Evolutionary conservation across 2,113 vertebrate species (phyloP), one percentile per base, ranked within the genome.

Genomic region (Colius striatus): DNA sequence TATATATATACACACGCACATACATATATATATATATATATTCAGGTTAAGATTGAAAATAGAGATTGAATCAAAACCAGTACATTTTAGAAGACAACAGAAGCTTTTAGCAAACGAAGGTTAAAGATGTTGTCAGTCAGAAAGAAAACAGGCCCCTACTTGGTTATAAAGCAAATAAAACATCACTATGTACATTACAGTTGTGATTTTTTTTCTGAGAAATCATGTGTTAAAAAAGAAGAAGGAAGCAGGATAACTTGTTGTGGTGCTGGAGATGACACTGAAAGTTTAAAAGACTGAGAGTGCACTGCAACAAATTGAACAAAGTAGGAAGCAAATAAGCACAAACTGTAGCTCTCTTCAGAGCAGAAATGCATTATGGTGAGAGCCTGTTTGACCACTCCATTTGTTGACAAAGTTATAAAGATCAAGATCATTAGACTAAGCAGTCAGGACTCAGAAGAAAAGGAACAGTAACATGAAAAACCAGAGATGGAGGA

Each of bases 1-100:
- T 0, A 11, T 14, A 1, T 13, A 4, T 36, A 27, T 4, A 13
- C n/a, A n/a, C n/a, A n/a, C n/a, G n/a, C n/a, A n/a, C n/a, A n/a
- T 11, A 10, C 10, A 26, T 41, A 43, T 26, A 16, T 9, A 16
- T 13, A n/a, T 6, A 4, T 9, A 16, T 3, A 13, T 3, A 10
- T 7, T n/a, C 16, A 79, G 34, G 38, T n/a, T 66, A 72, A 90
- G 62, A 70, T 3, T 53, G 51, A 77, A 95, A 80, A 70, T 3
- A 43, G 6, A 57, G 9, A 43, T 1, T 68, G 45, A 75, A 50
- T 47, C 51, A 78, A 74, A 77, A 2, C 11, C 18, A n/a, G 14
- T 2, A 6, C 3, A 20, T 34, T 63, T 47, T 57, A 73, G 36
- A 66, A 65, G 8, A 34, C 29, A 80, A 18, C 26, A 38, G 32